A percentile compares a stretch with the other conserved stretches of the same genome.
phyloP scores from a whole-genome alignment of 2,888 invertebrate genomes.

The Melieria crassipennis region DNA sequence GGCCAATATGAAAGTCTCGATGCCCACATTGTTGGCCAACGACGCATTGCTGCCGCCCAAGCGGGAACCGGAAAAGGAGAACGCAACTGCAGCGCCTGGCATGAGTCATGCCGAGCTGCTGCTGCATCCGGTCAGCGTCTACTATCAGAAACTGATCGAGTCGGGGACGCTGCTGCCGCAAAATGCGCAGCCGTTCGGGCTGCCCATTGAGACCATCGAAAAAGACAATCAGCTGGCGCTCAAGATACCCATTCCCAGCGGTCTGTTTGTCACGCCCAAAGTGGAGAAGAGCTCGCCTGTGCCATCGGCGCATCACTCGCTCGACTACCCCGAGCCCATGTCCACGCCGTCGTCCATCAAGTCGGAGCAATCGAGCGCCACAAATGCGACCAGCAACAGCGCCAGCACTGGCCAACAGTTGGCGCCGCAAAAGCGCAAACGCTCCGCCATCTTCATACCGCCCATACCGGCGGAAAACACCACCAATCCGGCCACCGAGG shows the following conservation, averaged over 20 bases:
- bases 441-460: constrained; percentile 86
- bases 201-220: constrained; percentile 60
- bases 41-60: constrained; percentile 48
- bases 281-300: constrained; percentile 40
- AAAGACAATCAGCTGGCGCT: constrained; percentile 64
- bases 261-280: constrained; percentile 52
- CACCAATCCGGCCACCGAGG: constrained; percentile 82
- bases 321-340: constrained; percentile 50
- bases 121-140: constrained; percentile 80
- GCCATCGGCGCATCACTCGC: constrained; percentile 58
- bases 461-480: constrained; percentile 81
- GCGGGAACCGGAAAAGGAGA: not conserved
- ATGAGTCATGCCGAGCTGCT: constrained; percentile 58
- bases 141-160: constrained; percentile 79
- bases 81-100: not conserved
- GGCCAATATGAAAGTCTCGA: constrained; percentile 64
- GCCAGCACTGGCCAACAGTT: constrained; percentile 48
- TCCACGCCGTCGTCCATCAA: constrained; percentile 65
- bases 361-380: constrained; percentile 67
- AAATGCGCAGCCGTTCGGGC: constrained; percentile 52
- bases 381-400: constrained; percentile 52
- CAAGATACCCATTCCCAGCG: constrained; percentile 60
- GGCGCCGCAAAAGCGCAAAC: constrained; percentile 75
- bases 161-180: constrained; percentile 64
- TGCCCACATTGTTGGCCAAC: constrained; percentile 65